Conservation (phyloP, 2,888 invertebrate species). For the Ypsolopha scabrella region DNA sequence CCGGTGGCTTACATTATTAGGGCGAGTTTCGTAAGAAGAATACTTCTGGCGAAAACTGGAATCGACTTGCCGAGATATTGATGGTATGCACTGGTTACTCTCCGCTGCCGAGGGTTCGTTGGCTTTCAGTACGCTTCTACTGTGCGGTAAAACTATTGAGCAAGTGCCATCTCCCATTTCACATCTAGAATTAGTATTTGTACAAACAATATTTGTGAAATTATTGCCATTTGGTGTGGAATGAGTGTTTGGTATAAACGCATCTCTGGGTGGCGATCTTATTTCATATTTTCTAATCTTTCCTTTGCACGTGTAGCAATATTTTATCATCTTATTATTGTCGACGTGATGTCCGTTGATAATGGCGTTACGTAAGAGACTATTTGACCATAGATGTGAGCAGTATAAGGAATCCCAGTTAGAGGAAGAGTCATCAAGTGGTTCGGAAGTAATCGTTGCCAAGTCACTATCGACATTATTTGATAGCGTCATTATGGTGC, state of each 20-base stretch:
- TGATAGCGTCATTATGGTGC: conserved; percentile 41
- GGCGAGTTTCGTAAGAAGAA: conserved; percentile 40
- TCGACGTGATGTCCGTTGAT: conserved; percentile 33
- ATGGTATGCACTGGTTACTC: conserved; percentile 42
- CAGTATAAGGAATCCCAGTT: conserved; percentile 52
- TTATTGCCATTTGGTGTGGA: conserved; percentile 43
- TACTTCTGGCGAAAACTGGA: conserved; percentile 49
- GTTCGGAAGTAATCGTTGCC: conserved; percentile 24
- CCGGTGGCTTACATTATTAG: conserved; percentile 31
- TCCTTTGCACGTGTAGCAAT: conserved; percentile 54
- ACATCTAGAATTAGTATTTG: neutral
- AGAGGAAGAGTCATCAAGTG: conserved; percentile 29
- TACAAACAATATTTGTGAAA: neutral
- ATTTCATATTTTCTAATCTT: conserved; percentile 61
- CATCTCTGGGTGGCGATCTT: conserved; percentile 25
- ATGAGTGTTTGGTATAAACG: conserved; percentile 45
- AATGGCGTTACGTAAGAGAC: conserved; percentile 38
- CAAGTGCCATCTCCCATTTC: neutral
- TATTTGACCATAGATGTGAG: conserved; percentile 53
- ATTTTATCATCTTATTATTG: conserved; percentile 33
- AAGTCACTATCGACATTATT: conserved; percentile 28
- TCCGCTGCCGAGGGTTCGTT: conserved; percentile 18
- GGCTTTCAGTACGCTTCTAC: conserved; percentile 16
- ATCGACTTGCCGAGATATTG: conserved; percentile 57
- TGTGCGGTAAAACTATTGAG: neutral